These are phyloP conservation scores for Sinocyclocheilus anophthalmus DNA, from an alignment of 2,113 vertebrate species.

Conservation along the genomic window DNA sequence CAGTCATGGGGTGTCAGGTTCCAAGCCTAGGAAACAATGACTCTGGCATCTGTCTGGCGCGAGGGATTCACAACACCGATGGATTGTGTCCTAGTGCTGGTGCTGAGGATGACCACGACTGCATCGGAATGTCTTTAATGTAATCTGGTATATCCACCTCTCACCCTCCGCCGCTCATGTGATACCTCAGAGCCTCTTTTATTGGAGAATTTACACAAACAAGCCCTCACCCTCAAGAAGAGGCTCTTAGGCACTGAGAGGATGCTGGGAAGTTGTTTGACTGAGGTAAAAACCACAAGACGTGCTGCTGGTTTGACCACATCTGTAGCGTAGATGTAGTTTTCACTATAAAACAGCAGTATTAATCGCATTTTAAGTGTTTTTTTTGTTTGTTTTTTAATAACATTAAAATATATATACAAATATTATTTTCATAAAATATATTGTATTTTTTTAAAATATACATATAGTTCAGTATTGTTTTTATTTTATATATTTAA, in stretches of 20 bases:
- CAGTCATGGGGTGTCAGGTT: constrained; percentile 70
- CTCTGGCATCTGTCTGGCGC: constrained; percentile 73
- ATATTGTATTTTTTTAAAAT: no score
- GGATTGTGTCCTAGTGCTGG: constrained; percentile 51
- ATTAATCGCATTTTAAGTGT: background rate
- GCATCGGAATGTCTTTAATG: constrained; percentile 71
- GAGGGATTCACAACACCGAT: constrained; percentile 48
- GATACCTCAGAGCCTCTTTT: constrained; percentile 62
- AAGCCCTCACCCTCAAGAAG: constrained; percentile 58
- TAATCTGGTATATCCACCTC: constrained; percentile 55
- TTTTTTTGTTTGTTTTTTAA: no score
- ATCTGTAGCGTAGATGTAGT: constrained; percentile 31
- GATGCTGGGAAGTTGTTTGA: constrained; percentile 50
- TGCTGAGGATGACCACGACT: constrained; percentile 49
- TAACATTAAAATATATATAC: no score
- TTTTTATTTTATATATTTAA: no score
- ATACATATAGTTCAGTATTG: no score
- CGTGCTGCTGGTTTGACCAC: background rate
- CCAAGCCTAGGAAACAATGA: constrained; percentile 72
- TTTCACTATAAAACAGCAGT: constrained; percentile 23
- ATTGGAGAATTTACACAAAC: constrained; percentile 60
- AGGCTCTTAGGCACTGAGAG: constrained; percentile 40
- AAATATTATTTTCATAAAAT: no score
- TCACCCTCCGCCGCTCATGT: constrained; percentile 47
- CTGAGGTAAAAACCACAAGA: constrained; percentile 33